Evolutionary conservation across 2,797 vertebrate genomes (phyloP).

Genomic region (Philypnodon macrostomus): DNA sequence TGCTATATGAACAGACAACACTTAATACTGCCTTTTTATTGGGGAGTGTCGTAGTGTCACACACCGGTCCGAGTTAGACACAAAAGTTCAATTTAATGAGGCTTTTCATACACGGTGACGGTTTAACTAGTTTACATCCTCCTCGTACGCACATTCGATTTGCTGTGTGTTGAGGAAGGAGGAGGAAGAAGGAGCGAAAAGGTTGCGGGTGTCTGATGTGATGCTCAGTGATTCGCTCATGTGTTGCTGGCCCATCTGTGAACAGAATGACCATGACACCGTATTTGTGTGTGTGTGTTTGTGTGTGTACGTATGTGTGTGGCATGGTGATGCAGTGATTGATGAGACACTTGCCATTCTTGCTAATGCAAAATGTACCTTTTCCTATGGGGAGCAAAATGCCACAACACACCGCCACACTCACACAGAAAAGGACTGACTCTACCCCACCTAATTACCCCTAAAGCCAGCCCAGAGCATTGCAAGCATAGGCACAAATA

Average conservation of each 20-base stretch:
- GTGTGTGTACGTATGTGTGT: conserved; percentile 40
- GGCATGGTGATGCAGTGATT: conserved; percentile 75
- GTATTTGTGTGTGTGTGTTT: conserved; percentile 11
- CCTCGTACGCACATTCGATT: background rate
- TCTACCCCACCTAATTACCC: conserved; percentile 63
- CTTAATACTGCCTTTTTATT: conserved; percentile 60
- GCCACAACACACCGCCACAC: conserved; percentile 52
- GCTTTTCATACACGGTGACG: background rate
- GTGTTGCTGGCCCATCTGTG: conserved; percentile 87
- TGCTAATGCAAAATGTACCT: conserved; percentile 75
- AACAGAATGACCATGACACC: conserved; percentile 71
- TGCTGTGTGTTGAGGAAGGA: conserved; percentile 31
- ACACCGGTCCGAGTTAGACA: conserved; percentile 38
- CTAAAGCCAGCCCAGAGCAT: conserved; percentile 31
- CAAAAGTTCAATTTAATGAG: conserved; percentile 17
- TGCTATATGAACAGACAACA: conserved; percentile 69
- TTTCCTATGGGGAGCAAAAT: conserved; percentile 66
- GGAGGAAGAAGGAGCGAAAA: conserved; percentile 39
- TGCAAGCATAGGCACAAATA: conserved; percentile 1
- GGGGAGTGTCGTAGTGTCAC: conserved; percentile 46
- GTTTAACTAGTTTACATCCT: too few species aligned
- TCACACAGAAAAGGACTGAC: conserved; percentile 25
- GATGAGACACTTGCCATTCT: conserved; percentile 89
- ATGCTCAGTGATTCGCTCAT: conserved; percentile 75
- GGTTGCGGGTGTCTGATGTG: conserved; percentile 58